Evolutionary conservation across 1,140 invertebrate species (phyloP).

Genomic region (Heterodera carotae): DNA sequence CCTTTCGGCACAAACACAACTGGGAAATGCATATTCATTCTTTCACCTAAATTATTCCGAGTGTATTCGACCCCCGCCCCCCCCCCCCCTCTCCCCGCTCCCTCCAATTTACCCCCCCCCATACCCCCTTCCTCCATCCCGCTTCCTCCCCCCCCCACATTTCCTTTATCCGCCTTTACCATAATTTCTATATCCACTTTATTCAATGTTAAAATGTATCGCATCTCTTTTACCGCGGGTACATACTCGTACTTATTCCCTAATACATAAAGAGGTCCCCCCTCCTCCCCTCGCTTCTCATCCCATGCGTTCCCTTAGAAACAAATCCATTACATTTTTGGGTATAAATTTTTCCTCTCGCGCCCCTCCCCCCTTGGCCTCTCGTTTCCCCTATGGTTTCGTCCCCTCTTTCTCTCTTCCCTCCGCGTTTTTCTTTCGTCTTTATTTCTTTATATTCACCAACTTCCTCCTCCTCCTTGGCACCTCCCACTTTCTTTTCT

Average conservation of each 20-base stretch:
- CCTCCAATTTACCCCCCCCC: too few species aligned
- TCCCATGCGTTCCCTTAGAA: background rate
- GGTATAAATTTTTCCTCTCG: background rate
- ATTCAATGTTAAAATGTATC: too few species aligned
- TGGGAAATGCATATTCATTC: background rate
- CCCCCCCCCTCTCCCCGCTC: too few species aligned
- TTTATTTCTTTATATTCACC: too few species aligned
- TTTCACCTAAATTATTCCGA: background rate
- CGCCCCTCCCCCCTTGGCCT: background rate
- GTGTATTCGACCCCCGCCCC: background rate
- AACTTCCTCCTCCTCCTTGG: too few species aligned
- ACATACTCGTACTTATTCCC: background rate
- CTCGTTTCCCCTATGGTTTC: background rate
- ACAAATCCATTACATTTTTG: conserved; percentile 7
- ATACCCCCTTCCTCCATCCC: too few species aligned
- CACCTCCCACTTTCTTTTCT: background rate
- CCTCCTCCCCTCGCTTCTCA: background rate
- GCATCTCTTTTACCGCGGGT: background rate
- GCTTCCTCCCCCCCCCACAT: background rate
- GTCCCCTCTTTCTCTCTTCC: background rate
- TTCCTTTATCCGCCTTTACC: background rate
- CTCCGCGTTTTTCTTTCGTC: too few species aligned
- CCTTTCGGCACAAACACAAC: background rate
- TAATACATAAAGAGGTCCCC: background rate
- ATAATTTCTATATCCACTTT: background rate